Conservation (phyloP, 2,113 vertebrate species). For the Regulus satrapa region DNA sequence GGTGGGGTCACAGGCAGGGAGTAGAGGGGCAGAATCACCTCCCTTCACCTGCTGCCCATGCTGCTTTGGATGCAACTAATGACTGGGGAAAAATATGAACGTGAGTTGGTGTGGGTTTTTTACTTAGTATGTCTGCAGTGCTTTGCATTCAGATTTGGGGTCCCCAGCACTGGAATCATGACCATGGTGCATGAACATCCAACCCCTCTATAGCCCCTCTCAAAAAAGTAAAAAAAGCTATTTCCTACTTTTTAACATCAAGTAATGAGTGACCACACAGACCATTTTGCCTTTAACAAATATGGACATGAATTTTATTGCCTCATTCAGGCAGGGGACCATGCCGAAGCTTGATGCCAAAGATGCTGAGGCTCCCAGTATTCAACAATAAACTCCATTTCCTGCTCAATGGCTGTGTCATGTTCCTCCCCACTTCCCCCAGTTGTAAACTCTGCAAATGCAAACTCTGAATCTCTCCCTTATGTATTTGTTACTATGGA, state of each 20-base stretch:
- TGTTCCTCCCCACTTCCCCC: accelerated
- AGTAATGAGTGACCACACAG: background rate
- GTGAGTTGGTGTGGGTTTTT: background rate
- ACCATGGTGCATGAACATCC: background rate
- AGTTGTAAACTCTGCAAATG: background rate
- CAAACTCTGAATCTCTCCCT: background rate
- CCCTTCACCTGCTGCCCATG: background rate
- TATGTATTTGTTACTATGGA: background rate
- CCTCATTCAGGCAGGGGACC: background rate
- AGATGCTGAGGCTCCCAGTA: background rate
- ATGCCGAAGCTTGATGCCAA: background rate
- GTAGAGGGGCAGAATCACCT: background rate
- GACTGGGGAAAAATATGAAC: background rate
- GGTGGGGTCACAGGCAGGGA: background rate
- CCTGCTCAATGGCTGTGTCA: background rate
- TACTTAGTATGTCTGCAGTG: background rate
- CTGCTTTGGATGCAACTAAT: background rate
- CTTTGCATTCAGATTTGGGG: background rate
- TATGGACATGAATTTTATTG: background rate
- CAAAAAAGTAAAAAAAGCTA: background rate
- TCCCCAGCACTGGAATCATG: background rate
- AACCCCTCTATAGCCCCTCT: background rate
- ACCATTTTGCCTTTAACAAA: background rate
- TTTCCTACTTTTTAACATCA: background rate
- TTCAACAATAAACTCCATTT: background rate